phyloP scores from a whole-genome alignment of 2,797 vertebrate genomes.

The Bufotes viridis region DNA sequence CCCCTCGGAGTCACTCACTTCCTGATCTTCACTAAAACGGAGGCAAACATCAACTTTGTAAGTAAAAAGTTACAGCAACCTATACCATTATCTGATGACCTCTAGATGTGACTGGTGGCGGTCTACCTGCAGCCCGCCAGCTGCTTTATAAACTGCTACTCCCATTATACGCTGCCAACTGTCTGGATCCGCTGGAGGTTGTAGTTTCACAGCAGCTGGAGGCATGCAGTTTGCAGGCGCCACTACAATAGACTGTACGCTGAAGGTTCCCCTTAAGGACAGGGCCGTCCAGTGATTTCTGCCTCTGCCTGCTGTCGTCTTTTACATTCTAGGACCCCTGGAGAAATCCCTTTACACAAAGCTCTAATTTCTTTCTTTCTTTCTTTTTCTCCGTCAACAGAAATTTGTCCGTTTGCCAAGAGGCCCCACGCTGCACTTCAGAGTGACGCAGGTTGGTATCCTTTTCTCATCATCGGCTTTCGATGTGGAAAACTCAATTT shows the following conservation, averaged over 20 bases:
- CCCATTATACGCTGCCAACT: too few relatives aligned
- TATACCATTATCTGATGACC: too few relatives aligned
- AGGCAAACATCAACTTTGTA: slow-evolving; percentile 82
- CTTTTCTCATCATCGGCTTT: background rate
- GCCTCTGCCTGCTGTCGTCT: too few relatives aligned
- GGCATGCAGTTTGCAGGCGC: background rate
- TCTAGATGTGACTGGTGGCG: too few relatives aligned
- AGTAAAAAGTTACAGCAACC: slow-evolving; percentile 62
- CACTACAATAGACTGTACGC: background rate
- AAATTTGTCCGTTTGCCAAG: slow-evolving; percentile 89
- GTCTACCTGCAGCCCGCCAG: too few relatives aligned
- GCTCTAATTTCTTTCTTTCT: fast-evolving
- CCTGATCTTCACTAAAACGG: slow-evolving; percentile 85
- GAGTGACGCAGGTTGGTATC: slow-evolving; percentile 78
- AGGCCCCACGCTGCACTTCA: slow-evolving; percentile 88
- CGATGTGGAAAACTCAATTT: too few relatives aligned
- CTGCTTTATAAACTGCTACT: too few relatives aligned
- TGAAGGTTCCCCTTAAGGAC: background rate
- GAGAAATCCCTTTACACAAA: background rate
- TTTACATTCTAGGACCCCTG: too few relatives aligned
- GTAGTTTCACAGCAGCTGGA: background rate
- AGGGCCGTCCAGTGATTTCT: background rate
- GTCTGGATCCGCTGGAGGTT: too few relatives aligned
- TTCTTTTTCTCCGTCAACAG: slow-evolving; percentile 67
- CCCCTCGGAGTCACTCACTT: slow-evolving; percentile 91